Percentiles rank a stretch among this genome's conserved stretches.
phyloP scores from a whole-genome alignment of 35 echinoderm and acorn worm genomes.

The Holothuria glaberrima region DNA sequence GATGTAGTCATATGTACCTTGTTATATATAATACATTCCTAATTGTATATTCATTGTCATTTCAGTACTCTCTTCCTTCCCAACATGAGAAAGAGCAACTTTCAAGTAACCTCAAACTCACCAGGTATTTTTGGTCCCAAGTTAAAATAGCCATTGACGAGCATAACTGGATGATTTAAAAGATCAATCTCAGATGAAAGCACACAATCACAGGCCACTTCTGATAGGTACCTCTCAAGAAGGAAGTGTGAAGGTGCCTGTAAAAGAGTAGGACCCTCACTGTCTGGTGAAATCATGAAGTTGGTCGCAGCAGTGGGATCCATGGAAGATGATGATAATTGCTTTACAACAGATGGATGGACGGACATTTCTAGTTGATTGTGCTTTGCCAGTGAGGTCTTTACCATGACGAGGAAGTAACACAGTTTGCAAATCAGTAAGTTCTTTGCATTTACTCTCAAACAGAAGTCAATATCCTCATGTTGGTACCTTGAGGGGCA shows the following conservation, averaged over 20 bases:
- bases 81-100: not conserved
- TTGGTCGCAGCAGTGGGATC: slow-evolving; percentile 34
- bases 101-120: slow-evolving; percentile 3
- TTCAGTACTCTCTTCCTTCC: not conserved
- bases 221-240: slow-evolving; percentile 83
- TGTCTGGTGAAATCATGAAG: slow-evolving; percentile 91
- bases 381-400: not conserved
- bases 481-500: slow-evolving; percentile 70
- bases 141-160: slow-evolving; percentile 84
- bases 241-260: slow-evolving; percentile 82
- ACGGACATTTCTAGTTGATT: not conserved
- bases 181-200: slow-evolving; percentile 69
- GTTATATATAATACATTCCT: too few relatives aligned
- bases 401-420: slow-evolving; percentile 34
- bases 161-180: slow-evolving; percentile 72
- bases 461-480: slow-evolving; percentile 91
- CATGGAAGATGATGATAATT: not conserved
- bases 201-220: slow-evolving; percentile 23
- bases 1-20: too few relatives aligned
- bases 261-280: slow-evolving; percentile 74
- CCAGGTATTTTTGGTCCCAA: slow-evolving; percentile 79
- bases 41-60: too few relatives aligned
- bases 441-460: slow-evolving; percentile 43
- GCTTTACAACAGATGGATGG: slow-evolving; percentile 8
- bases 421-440: slow-evolving; percentile 27